Base-by-base conservation (phyloP, 2,797 vertebrate species). In the Urosaurus nigricauda region DNA sequence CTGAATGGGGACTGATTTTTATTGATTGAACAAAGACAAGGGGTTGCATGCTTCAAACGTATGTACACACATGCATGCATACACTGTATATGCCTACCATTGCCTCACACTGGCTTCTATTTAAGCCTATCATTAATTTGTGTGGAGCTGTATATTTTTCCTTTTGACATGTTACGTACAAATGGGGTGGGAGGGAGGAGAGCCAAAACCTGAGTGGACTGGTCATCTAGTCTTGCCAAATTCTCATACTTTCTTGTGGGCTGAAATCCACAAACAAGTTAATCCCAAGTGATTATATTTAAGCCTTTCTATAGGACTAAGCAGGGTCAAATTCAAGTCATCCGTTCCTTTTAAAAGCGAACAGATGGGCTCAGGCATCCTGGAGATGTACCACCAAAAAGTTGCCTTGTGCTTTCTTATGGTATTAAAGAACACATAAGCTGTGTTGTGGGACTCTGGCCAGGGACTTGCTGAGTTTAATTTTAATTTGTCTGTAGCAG, bases 281-380 rank as follows among this genome's bases (percentile, higher is more conserved):
- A 85, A 80, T 40, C 5, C 37, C 83, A 80, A 63, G 21, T 89
- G 35, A 85, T 85, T 79, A 47, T 80, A 85, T 73, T 47, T 71
- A 68, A 74, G 53, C 16, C 87, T 13, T 24, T 78, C 87, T 84
- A n/a, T 60, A 74, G 91, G 79, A 80, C 58, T 82, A 83, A 47
- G 60, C 32, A 90, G 47, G 32, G 37, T 94, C 32, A 90, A 90
- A 88, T 53, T 85, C 65, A 89, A 80, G 77, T 80, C 77, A 74
- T 51, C 32, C 1, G 16, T 90, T 85, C 85, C 74, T 90, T 79
- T 89, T 82, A 68, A 79, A 73, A 73, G 79, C 56, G 68, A 85
- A 73, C 79, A 90, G 80, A 56, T 0, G n/a, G 87, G 86, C 11
- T 68, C 37, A 79, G 73, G 13, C 60, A 2, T 70, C 83, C 56